phyloP scores from a whole-genome alignment of 2,797 vertebrate genomes.

The Sebastes minor region DNA sequence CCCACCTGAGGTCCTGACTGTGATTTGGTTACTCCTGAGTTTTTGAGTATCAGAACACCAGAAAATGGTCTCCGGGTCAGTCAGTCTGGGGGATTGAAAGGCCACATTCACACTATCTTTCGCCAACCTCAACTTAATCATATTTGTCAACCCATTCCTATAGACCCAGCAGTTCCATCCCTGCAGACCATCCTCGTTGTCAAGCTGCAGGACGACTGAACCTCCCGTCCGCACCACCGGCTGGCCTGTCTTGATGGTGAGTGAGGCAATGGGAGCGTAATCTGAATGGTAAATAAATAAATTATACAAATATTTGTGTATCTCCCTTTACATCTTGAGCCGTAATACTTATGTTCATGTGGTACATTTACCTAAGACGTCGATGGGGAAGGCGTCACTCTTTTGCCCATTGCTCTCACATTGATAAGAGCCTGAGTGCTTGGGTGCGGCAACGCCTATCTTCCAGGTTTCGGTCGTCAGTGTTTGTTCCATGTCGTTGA shows the following conservation, averaged over 20 bases:
- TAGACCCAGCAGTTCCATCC: slow-evolving; percentile 48
- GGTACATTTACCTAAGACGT: slow-evolving; percentile 15
- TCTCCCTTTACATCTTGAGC: neutral
- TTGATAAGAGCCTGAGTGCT: accelerated
- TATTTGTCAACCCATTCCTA: accelerated
- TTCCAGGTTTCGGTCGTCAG: accelerated
- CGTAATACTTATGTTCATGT: neutral
- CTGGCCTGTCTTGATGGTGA: slow-evolving; percentile 30
- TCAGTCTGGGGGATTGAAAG: accelerated
- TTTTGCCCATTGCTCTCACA: neutral
- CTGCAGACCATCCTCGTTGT: neutral
- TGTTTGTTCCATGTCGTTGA: accelerated
- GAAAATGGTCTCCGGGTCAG: neutral
- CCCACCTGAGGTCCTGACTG: slow-evolving; percentile 54
- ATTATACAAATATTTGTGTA: neutral
- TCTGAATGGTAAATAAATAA: slow-evolving; percentile 20
- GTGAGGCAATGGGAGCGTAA: neutral
- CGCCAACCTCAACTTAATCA: accelerated
- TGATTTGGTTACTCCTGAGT: slow-evolving; percentile 45
- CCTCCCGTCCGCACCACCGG: neutral
- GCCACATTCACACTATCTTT: accelerated
- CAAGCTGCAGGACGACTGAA: slow-evolving; percentile 38
- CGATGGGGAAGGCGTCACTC: accelerated
- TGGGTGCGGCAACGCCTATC: neutral
- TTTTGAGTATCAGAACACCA: neutral